Evolutionary conservation across 2,888 invertebrate species (phyloP).

Genomic region (Galeruca laticollis): DNA sequence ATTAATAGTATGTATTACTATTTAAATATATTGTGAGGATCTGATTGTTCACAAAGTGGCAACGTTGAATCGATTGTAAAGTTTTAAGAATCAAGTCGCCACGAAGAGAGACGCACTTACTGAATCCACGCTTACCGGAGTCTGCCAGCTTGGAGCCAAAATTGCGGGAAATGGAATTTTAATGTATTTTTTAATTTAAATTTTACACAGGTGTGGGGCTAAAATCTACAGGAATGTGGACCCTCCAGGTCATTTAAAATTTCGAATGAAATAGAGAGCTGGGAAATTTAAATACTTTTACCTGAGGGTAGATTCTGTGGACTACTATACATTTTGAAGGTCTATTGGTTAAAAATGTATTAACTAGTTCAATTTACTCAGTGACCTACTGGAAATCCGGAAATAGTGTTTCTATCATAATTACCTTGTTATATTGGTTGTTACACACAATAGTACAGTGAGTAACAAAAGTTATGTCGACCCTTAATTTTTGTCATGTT

Average conservation of each 20-base stretch:
- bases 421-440: too few species aligned
- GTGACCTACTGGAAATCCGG: background rate
- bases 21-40: background rate
- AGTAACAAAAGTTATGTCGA: too few species aligned
- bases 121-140: constrained; percentile 36
- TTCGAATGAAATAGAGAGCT: constrained; percentile 30
- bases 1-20: background rate
- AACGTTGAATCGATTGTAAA: constrained; percentile 19
- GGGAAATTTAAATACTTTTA: constrained; percentile 19
- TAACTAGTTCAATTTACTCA: background rate
- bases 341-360: constrained; percentile 2
- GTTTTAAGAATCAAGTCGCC: constrained; percentile 22
- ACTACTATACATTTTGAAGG: constrained; percentile 12
- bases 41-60: background rate
- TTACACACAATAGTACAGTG: too few species aligned
- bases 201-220: constrained; percentile 39
- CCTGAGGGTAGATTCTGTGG: constrained; percentile 18
- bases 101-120: constrained; percentile 31
- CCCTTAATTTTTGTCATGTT: too few species aligned
- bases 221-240: constrained; percentile 33
- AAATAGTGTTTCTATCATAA: too few species aligned
- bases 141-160: constrained; percentile 39
- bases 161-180: constrained; percentile 44
- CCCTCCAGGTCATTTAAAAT: constrained; percentile 33
- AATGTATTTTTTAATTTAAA: constrained; percentile 43